Evolutionary conservation across 2,888 invertebrate genomes (phyloP).

Genomic region (Sphecodes monilicornis): DNA sequence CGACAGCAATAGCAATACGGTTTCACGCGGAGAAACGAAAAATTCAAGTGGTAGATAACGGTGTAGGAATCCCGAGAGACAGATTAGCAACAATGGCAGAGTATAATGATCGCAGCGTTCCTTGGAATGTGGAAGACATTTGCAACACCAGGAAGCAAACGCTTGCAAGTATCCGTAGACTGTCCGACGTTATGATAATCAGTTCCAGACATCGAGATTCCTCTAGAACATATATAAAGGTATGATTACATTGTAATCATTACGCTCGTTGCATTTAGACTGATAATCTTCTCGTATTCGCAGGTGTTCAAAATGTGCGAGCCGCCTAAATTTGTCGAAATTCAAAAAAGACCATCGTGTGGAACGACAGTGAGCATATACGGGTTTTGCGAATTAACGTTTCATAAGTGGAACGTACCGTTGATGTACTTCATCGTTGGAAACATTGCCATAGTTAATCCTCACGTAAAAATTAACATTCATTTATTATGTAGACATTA

Average conservation of each 20-base stretch:
- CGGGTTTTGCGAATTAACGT: constrained; percentile 88
- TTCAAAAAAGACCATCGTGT: constrained; percentile 86
- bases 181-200: constrained; percentile 87
- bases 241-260: constrained; percentile 41
- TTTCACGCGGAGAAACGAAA: constrained; percentile 87
- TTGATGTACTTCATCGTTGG: constrained; percentile 87
- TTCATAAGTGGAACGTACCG: constrained; percentile 87
- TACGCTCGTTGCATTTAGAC: not conserved
- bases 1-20: constrained; percentile 89
- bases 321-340: constrained; percentile 76
- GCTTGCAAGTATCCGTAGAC: constrained; percentile 84
- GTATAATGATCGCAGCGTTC: constrained; percentile 86
- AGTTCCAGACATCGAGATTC: constrained; percentile 85
- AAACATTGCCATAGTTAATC: constrained; percentile 88
- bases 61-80: constrained; percentile 87
- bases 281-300: not conserved
- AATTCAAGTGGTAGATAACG: constrained; percentile 92
- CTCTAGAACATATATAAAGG: constrained; percentile 87
- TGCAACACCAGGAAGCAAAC: constrained; percentile 5
- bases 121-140: not conserved
- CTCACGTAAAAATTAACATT: constrained; percentile 82
- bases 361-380: constrained; percentile 91
- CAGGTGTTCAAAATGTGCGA: constrained; percentile 36
- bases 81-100: constrained; percentile 87
- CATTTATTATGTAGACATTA: not conserved